Evolutionary conservation across 2,888 invertebrate genomes (phyloP).

Genomic region (Tetrapedia diversipes): DNA sequence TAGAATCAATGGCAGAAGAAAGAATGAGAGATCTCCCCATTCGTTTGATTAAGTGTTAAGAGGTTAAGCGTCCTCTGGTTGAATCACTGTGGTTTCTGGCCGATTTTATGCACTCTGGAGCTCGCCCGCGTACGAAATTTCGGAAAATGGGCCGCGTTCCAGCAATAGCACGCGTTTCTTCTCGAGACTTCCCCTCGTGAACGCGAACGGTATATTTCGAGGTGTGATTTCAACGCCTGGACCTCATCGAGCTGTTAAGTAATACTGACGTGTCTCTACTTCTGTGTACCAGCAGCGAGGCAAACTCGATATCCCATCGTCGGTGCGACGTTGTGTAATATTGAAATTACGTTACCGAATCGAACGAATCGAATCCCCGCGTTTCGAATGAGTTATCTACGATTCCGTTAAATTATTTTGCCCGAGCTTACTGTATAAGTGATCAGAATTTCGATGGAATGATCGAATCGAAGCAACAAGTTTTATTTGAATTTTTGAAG

Average conservation of each 20-base stretch:
- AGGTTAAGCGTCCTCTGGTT: constrained; percentile 42
- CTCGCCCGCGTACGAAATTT: background rate
- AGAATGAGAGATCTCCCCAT: too few species aligned
- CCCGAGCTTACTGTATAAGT: too few species aligned
- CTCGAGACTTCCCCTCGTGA: constrained; percentile 20
- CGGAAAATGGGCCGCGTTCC: constrained; percentile 51
- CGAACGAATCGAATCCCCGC: background rate
- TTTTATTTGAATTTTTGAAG: too few species aligned
- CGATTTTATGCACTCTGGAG: background rate
- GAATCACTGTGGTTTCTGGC: constrained; percentile 13
- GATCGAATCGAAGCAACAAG: too few species aligned
- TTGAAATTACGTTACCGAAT: constrained; percentile 11
- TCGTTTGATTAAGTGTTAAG: too few species aligned
- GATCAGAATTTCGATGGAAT: too few species aligned
- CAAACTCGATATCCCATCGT: background rate
- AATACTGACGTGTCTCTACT: constrained; percentile 37
- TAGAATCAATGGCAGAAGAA: too few species aligned
- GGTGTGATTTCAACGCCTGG: constrained; percentile 50
- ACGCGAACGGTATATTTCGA: constrained; percentile 51
- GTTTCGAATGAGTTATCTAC: background rate
- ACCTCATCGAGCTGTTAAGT: constrained; percentile 46
- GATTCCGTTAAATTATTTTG: too few species aligned
- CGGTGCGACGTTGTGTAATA: constrained; percentile 19
- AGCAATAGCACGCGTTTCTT: constrained; percentile 28
- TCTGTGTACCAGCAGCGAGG: constrained; percentile 13